Conservation (phyloP, 2,113 vertebrate genomes). For the Dromas ardeola region DNA sequence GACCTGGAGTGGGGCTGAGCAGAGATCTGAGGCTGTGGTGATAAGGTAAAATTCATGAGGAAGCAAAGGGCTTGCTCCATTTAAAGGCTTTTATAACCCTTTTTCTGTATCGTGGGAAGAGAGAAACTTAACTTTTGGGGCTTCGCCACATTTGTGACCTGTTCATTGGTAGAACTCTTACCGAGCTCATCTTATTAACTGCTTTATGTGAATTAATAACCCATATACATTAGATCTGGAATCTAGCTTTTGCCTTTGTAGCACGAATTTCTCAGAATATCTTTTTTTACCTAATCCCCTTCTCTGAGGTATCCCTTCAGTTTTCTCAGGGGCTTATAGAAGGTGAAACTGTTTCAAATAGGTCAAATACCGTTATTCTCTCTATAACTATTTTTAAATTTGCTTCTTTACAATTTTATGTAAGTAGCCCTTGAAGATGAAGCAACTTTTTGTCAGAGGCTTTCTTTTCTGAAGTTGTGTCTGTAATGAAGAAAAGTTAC, state of each 20-base stretch:
- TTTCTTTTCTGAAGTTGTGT: neutral
- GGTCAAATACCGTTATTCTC: neutral
- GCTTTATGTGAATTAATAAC: neutral
- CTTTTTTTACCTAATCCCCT: neutral
- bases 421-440: neutral
- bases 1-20: neutral
- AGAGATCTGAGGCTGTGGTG: neutral
- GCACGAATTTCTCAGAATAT: neutral
- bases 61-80: neutral
- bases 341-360: neutral
- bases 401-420: neutral
- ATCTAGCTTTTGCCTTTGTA: neutral
- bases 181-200: neutral
- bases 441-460: neutral
- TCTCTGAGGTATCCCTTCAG: neutral
- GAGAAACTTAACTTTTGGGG: neutral
- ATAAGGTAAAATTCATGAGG: neutral
- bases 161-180: neutral
- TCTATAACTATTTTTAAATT: neutral
- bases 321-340: neutral
- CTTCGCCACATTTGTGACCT: neutral
- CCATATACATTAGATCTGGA: neutral
- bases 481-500: neutral
- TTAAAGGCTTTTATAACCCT: neutral
- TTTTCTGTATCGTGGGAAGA: neutral